Base-by-base conservation (phyloP, 2,888 invertebrate species). In the Eulithis testata region DNA sequence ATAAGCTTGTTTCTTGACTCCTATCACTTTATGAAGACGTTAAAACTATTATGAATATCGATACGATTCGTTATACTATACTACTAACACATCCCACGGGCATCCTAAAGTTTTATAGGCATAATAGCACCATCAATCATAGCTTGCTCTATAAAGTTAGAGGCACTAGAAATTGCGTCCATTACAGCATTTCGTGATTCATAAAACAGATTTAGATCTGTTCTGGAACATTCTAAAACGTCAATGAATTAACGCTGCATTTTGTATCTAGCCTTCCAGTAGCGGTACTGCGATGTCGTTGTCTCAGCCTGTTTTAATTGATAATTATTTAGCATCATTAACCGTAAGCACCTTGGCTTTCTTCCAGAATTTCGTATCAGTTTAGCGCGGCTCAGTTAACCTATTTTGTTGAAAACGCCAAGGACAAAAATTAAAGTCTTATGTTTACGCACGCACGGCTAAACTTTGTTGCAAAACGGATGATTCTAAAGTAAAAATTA, bases 351-450 rank as follows among this genome's bases (percentile, higher is more conserved):
- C 72, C 69, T 83, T 90, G 90, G 91, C 87, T 45, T 40, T 44
- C 40, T 27, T 83, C 90, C 91, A 91, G 78, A 71, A 73, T 80
- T 78, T 80, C 73, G 73, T 73, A 75, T 80, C 77, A 75, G 79
- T 80, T 81, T 83, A 83, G 80, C 78, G 80, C 74, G 77, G 75
- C 81, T 82, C 78, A 76, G 83, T 86, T 88, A 89, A 88, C 89
- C 88, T 82, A 87, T 83, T 86, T 89, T 75, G 79, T 81, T 75
- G 68, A 76, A 76, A 77, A 74, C 78, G 66, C 74, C 81, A 83
- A 84, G 83, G 83, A 80, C 82, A 73, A 49, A 49, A 66, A 69
- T 68, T 71, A 72, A 73, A 71, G 58, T 50, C 60, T 21, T 66
- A 71, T 66, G 70, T 56, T 69, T 58, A 65, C 58, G 36, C 36